Evolutionary conservation across 2,113 vertebrate species (phyloP).

Genomic region (Rana temporaria): DNA sequence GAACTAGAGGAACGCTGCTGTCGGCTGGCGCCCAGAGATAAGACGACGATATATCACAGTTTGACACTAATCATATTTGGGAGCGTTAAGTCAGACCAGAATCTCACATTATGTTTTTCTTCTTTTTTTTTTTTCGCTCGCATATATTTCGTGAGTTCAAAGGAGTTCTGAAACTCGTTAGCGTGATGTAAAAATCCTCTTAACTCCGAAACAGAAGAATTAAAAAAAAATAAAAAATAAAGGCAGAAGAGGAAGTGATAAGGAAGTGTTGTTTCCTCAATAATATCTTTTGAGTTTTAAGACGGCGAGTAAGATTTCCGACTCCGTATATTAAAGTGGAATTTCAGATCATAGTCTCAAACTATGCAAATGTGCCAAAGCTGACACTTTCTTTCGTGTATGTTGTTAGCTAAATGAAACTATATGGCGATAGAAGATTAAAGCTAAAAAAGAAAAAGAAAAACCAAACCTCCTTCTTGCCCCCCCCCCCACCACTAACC

Average conservation of each 20-base stretch:
- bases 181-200: constrained; percentile 77
- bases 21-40: constrained; percentile 82
- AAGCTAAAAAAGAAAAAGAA: too few relatives aligned
- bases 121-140: not conserved
- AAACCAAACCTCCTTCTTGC: too few relatives aligned
- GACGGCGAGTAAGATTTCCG: not conserved
- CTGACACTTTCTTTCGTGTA: too few relatives aligned
- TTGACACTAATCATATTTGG: constrained; percentile 83
- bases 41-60: constrained; percentile 80
- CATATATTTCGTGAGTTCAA: constrained; percentile 82
- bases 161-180: constrained; percentile 71
- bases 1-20: constrained; percentile 72
- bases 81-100: constrained; percentile 75
- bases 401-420: too few relatives aligned
- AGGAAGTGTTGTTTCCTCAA: constrained; percentile 57
- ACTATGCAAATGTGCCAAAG: too few relatives aligned
- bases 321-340: not conserved
- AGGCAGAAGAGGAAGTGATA: constrained; percentile 55
- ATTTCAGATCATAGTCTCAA: too few relatives aligned
- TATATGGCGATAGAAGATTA: too few relatives aligned
- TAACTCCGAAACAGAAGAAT: constrained; percentile 73
- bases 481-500: too few relatives aligned
- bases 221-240: constrained; percentile 25
- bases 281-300: constrained; percentile 49
- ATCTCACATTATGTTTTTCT: constrained; percentile 51